phyloP scores from a whole-genome alignment of 2,113 vertebrate species.

The Fulica atra region DNA sequence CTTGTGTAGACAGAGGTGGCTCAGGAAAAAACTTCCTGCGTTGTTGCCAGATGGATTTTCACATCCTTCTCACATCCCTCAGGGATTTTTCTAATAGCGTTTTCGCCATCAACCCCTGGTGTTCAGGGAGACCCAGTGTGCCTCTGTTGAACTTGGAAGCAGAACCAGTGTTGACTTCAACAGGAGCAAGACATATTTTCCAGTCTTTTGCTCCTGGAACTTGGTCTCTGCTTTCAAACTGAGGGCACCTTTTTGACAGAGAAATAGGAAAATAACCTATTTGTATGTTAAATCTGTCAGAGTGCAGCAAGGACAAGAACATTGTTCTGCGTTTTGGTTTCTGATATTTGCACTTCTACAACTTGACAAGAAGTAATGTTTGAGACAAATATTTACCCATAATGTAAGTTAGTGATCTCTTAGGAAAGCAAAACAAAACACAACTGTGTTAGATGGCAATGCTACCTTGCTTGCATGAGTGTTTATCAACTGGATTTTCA shows the following conservation, averaged over 20 bases:
- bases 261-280: not conserved
- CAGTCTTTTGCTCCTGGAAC: not conserved
- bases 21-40: not conserved
- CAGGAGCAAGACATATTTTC: not conserved
- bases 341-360: not conserved
- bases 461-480: not conserved
- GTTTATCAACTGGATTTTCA: not conserved
- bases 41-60: not conserved
- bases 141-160: constrained; percentile 34
- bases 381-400: constrained; percentile 4
- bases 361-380: not conserved
- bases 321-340: not conserved
- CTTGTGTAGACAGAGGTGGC: not conserved
- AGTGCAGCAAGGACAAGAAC: not conserved
- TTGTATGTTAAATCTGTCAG: not conserved
- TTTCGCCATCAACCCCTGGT: not conserved
- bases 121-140: not conserved
- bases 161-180: constrained; percentile 27
- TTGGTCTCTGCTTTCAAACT: constrained; percentile 7
- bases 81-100: not conserved
- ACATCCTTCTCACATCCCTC: not conserved
- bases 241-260: not conserved
- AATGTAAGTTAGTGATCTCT: not conserved
- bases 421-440: not conserved
- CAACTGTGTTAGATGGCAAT: not conserved